Base-by-base conservation (phyloP, 1,140 invertebrate genomes). In the silkworm (Bombyx mori) region DNA sequence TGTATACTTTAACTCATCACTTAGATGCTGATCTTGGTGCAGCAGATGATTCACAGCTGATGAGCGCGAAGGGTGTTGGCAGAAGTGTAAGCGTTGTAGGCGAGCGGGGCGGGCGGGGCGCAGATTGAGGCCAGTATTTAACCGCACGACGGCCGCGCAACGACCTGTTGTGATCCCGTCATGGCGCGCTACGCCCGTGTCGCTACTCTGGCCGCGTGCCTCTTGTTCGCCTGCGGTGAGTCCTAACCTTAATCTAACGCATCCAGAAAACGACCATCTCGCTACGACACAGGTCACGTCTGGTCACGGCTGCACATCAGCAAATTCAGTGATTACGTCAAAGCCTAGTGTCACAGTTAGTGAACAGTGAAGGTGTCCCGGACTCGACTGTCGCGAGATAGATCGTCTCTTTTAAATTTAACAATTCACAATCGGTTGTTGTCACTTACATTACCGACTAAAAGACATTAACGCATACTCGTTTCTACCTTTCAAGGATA, bases 101-200 rank as follows among this genome's bases (percentile, higher is more conserved):
- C 73, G 77, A 82, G 82, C 73, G 82, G 81, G 79, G 81, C 80
- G 84, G 75, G 84, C 79, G 81, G 87, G 79, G 79, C 75, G 75
- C 79, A 79, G 79, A 88, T 86, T 88, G 81, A 86, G 82, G 86
- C 82, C 79, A 88, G 75, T 86, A 89, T 89, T 87, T 82, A 88
- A 87, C 71, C 73, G 76, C 74, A 75, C 79, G 73, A 72, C 82
- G 78, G 77, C 79, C 84, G 85, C 83, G 79, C 83, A 86, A 76
- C 85, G 88, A 88, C 88, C 88, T 88, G 88, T 89, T 88, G 88
- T 89, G 86, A 86, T 85, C 83, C 86, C 80, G 87, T 87, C 88
- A 89, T 89, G 89, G 89, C 88, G 89, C 88, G 85, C 87, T 89
- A 87, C 82, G 86, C 86, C 81, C 80, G 86, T 87, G 88, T 88